Percentiles rank a stretch among this genome's conserved stretches.
Evolutionary conservation across 2,797 vertebrate species (phyloP).

Genomic region (Lateolabrax maculatus): DNA sequence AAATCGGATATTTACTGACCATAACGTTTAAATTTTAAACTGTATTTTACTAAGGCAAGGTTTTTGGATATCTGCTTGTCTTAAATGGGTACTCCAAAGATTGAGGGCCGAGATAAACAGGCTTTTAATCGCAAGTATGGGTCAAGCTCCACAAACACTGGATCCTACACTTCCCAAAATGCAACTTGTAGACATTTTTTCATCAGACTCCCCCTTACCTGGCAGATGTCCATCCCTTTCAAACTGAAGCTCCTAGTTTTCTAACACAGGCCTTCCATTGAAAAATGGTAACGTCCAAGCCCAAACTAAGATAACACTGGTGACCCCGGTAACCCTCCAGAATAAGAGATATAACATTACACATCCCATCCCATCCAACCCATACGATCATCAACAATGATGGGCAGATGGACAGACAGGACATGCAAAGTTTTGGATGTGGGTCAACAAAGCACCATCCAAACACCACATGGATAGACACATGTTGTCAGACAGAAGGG

Average conservation of each 20-base stretch:
- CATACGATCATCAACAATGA: conserved; percentile 50
- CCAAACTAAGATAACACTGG: not conserved
- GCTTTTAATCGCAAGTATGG: not conserved
- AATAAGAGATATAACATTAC: not conserved
- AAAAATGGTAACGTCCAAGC: not conserved
- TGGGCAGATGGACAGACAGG: conserved; percentile 40
- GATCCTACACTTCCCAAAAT: not conserved
- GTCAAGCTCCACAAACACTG: not conserved
- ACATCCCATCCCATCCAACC: too few relatives aligned
- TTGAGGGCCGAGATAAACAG: not conserved
- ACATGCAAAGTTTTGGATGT: conserved; percentile 30
- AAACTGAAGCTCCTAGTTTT: not conserved
- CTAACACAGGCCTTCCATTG: not conserved
- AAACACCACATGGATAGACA: conserved; percentile 25
- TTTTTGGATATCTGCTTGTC: not conserved
- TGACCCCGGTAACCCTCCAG: not conserved
- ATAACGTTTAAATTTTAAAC: not conserved
- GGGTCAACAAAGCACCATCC: conserved; percentile 6
- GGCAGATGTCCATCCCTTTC: not conserved
- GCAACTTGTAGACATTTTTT: not conserved
- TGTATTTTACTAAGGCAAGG: not conserved
- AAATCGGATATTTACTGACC: not conserved
- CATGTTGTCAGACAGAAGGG: conserved; percentile 41
- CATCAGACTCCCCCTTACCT: too few relatives aligned
- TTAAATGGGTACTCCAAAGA: not conserved